Evolutionary conservation across 2,888 invertebrate species (phyloP), one percentile per base, ranked within the genome.

Genomic region (Diadromus collaris): DNA sequence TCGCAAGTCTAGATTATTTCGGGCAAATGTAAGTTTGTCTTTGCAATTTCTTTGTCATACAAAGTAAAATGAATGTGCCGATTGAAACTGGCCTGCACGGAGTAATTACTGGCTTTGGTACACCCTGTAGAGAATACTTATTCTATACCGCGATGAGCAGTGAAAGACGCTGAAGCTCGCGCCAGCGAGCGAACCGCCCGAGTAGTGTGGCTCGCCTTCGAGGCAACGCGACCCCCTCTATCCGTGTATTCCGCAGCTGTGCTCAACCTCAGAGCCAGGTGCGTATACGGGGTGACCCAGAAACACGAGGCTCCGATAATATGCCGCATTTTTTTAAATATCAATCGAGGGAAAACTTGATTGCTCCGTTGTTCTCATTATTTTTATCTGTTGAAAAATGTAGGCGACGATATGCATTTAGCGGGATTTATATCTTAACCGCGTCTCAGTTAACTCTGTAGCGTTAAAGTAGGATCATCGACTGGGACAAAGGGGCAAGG

Each of bases 31-130:
- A 24, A 41, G 10, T 41, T 41, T 13, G 3, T 51, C 5, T 7
- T 5, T 19, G 46, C 1, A n/a, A 19, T 51, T 21, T 24, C 0
- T 51, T 51, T 13, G 5, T 10, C 13, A 10, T 24, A 21, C 10
- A 9, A 5, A 48, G 16, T 6, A 6, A 29, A 56, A 56, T 5
- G 13, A 29, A 29, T 6, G 10, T 29, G 27, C 16, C 29, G 2
- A 56, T 56, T n/a, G 24, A 56, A 27, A 86, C 82, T 83, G 85
- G 85, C 86, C 86, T 86, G 86, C 84, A 86, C 87, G 6, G 10
- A 24, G 87, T 87, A 86, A 88, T 88, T 87, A 84, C 85, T 16
- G 27, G 24, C 16, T 56, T 56, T 56, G 27, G n/a, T 56, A 29
- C 6, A 16, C 16, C 27, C 54, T 56, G 54, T 56, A 56, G 54